phyloP scores from a whole-genome alignment of 30 jellyfish, hydroid and myxozoan species.

The Hydractinia echinata region DNA sequence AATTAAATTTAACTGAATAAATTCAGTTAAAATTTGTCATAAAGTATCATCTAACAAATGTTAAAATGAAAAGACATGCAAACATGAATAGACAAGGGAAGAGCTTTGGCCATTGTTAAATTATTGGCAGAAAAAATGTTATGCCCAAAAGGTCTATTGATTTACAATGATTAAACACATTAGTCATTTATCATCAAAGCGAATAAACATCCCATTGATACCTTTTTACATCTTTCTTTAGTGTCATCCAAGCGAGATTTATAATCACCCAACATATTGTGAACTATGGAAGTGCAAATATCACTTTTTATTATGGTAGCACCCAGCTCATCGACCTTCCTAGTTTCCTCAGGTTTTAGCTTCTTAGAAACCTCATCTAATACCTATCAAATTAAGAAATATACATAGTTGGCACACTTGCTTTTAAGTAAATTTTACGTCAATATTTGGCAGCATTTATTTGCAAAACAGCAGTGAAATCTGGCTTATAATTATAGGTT shows the following conservation, averaged over 20 bases:
- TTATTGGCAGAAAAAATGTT: background rate
- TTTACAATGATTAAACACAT: background rate
- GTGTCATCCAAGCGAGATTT: constrained; percentile 68
- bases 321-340: constrained; percentile 61
- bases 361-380: constrained; percentile 47
- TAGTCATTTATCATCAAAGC: background rate
- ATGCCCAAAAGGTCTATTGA: background rate
- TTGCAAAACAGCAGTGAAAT: background rate
- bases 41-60: no score
- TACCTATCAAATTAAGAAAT: constrained; percentile 40
- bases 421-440: no score
- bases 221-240: constrained; percentile 82
- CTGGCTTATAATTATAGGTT: background rate
- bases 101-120: background rate
- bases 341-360: constrained; percentile 54
- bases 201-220: background rate
- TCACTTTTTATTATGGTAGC: constrained; percentile 34
- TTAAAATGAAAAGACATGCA: no score
- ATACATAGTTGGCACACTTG: background rate
- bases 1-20: no score
- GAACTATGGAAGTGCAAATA: constrained; percentile 48
- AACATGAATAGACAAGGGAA: no score
- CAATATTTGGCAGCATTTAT: no score
- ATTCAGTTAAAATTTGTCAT: no score
- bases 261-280: constrained; percentile 51